These are phyloP conservation scores for Adela reaumurella DNA, from an alignment of 2,888 invertebrate species.

Conservation along the genomic window DNA sequence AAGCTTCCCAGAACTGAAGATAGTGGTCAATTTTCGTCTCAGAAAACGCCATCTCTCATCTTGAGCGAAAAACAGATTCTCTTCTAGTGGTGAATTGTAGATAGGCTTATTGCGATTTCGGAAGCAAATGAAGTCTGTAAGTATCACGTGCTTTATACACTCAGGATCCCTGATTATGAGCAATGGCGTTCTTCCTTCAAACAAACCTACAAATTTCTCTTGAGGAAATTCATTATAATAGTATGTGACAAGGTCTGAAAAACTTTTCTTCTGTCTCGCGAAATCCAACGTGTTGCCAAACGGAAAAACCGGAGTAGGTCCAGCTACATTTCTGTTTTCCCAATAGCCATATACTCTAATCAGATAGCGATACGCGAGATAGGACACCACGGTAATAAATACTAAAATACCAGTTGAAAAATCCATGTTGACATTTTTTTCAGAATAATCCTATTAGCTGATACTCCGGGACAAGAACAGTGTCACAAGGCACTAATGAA, in stretches of 20 bases:
- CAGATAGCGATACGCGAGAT: not conserved
- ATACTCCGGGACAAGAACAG: too few species aligned
- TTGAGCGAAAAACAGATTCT: constrained; percentile 10
- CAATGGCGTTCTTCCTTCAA: constrained; percentile 3
- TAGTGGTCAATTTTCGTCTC: constrained; percentile 6
- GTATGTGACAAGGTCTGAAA: not conserved
- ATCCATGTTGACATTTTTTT: too few species aligned
- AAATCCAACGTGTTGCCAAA: constrained; percentile 16
- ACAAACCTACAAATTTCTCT: constrained; percentile 7
- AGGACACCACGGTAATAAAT: not conserved
- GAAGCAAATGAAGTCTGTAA: constrained; percentile 6
- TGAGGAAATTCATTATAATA: constrained; percentile 4
- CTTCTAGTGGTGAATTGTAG: not conserved
- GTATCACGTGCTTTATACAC: constrained; percentile 4
- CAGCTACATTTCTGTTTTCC: constrained; percentile 14
- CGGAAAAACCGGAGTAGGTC: constrained; percentile 14
- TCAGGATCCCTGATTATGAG: constrained; percentile 6
- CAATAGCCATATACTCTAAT: constrained; percentile 12
- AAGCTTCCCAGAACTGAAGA: constrained; percentile 5
- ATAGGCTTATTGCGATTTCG: not conserved
- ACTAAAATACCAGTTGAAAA: too few species aligned
- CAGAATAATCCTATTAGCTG: too few species aligned
- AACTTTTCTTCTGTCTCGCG: constrained; percentile 9
- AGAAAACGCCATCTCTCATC: constrained; percentile 10
- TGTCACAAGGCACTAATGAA: too few species aligned